Base-by-base conservation (phyloP, 2,113 vertebrate species). In the Oophaga pumilio region DNA sequence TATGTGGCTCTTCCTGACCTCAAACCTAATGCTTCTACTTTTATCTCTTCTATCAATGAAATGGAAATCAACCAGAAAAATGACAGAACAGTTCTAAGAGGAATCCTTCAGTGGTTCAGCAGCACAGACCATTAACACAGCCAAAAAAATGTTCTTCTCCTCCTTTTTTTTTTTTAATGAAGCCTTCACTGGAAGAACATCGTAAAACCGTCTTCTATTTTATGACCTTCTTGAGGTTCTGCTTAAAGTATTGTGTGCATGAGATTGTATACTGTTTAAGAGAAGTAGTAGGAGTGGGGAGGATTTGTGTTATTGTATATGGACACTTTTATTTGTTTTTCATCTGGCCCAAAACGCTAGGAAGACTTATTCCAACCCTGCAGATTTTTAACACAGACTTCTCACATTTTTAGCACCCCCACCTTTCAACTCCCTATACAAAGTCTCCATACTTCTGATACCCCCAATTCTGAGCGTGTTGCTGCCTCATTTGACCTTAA, bases 161-260 rank as follows among this genome's bases (percentile, higher is more conserved):
- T 78, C 76, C 49, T 52, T 20, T 18, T 56, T 78, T 56, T 78
- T 53, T 78, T 56, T 78, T 78, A 78, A 78, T 78, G 76, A 78
- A 5, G 6, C 18, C 13, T 76, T 18, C n/a, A 76, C 18, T 50
- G 73, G 11, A 13, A 6, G 22, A 53, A n/a, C 11, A 24, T 53
- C 56, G n/a, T 78, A 17, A 15, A 24, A 57, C 20, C 9, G 6
- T 76, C 20, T 26, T 26, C n/a, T 22, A 76, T 52, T 76, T n/a
- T 52, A 12, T 53, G 49, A 18, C 60, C 8, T 56, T 13, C 53
- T 17, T 17, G 60, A 62, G 60, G 18, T 62, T 62, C 60, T 62
- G 60, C 18, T 15, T 62, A 7, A 6, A 62, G 13, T 12, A 6
- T 62, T 2, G 13, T 4, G 18, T 20, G 60, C 14, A 62, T 62